Evolutionary conservation across 1,140 invertebrate genomes (phyloP).

Genomic region (Macrocentrus cingulum): DNA sequence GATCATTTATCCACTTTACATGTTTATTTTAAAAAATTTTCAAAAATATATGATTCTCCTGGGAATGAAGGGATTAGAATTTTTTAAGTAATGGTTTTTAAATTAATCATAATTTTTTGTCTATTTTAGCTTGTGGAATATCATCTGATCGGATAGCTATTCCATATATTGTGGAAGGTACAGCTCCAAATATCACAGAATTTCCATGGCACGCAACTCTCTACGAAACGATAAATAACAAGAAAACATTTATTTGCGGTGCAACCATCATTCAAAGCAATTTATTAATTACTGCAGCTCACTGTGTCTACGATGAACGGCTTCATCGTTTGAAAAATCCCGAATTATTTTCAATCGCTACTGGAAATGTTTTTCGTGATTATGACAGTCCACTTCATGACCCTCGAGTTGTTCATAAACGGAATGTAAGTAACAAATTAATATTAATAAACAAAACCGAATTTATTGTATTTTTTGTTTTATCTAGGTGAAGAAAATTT

Average conservation of each 20-base stretch:
- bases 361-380: conserved; percentile 49
- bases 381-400: conserved; percentile 41
- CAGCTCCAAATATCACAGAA: conserved; percentile 36
- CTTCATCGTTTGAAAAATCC: conserved; percentile 24
- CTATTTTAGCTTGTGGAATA: conserved; percentile 47
- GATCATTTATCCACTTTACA: too few species aligned
- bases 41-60: background rate
- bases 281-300: conserved; percentile 52
- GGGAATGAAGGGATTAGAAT: conserved; percentile 1
- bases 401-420: conserved; percentile 34
- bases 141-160: conserved; percentile 1
- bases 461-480: background rate
- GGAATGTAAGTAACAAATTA: conserved; percentile 29
- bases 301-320: conserved; percentile 49
- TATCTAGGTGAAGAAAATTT: conserved; percentile 48
- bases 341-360: conserved; percentile 34
- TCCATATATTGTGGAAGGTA: conserved; percentile 44
- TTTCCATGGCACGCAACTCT: conserved; percentile 55
- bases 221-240: conserved; percentile 30
- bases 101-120: conserved; percentile 27
- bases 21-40: too few species aligned
- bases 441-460: background rate
- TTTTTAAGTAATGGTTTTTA: background rate
- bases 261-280: conserved; percentile 47
- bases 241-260: conserved; percentile 48